Conservation (phyloP, 2,888 invertebrate genomes). For the Halictus ligatus region DNA sequence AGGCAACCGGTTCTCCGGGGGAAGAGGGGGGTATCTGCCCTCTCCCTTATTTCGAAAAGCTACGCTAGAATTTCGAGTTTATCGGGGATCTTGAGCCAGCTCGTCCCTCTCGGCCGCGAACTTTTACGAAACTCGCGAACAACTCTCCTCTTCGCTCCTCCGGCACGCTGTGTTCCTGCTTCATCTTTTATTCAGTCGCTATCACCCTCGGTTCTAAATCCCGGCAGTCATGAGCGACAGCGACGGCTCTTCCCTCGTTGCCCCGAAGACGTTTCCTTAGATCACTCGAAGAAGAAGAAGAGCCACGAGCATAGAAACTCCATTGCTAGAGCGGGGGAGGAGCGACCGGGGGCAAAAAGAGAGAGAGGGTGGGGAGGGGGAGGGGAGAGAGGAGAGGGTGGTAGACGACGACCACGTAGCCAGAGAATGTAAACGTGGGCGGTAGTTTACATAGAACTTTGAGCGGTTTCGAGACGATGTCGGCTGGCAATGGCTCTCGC, state of each 20-base stretch:
- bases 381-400: neutral
- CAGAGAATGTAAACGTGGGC: constrained; percentile 73
- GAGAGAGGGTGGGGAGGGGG: neutral
- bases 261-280: constrained; percentile 57
- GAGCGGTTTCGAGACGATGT: constrained; percentile 70
- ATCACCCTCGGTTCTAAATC: constrained; percentile 64
- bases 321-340: constrained; percentile 3
- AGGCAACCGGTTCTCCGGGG: neutral
- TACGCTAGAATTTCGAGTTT: constrained; percentile 12
- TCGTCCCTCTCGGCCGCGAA: constrained; percentile 22
- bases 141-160: constrained; percentile 28
- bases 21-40: neutral
- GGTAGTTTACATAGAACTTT: constrained; percentile 76
- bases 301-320: constrained; percentile 44
- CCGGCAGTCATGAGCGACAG: constrained; percentile 49
- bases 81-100: constrained; percentile 19
- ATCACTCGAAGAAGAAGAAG: constrained; percentile 56
- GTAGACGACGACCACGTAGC: constrained; percentile 19
- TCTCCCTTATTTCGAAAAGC: neutral
- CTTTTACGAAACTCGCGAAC: constrained; percentile 38
- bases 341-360: neutral
- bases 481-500: constrained; percentile 70
- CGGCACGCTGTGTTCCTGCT: constrained; percentile 18
- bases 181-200: constrained; percentile 64
- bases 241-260: constrained; percentile 14